Conservation (phyloP, 1,140 invertebrate genomes). For the Bombus picipes region DNA sequence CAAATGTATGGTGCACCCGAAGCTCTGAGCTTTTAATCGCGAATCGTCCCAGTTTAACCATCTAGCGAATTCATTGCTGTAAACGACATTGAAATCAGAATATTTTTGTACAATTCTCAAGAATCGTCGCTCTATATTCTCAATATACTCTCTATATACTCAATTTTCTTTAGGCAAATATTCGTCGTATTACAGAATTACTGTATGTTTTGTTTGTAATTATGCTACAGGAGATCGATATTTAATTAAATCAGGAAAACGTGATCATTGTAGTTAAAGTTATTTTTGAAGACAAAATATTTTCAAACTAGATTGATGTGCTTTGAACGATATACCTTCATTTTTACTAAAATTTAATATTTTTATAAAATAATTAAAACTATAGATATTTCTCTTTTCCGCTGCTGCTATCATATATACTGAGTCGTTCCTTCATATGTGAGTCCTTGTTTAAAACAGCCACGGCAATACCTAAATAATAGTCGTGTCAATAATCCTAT, state of each 20-base stretch:
- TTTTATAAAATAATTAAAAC: too few relatives aligned
- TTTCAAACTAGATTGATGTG: background rate
- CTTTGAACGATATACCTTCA: too few relatives aligned
- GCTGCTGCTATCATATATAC: too few relatives aligned
- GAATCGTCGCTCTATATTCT: constrained; percentile 45
- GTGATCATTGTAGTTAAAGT: background rate
- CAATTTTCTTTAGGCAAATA: too few relatives aligned
- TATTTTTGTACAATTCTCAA: constrained; percentile 64
- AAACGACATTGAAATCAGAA: constrained; percentile 62
- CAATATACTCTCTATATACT: too few relatives aligned
- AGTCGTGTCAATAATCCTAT: too few relatives aligned
- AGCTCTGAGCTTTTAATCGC: constrained; percentile 65
- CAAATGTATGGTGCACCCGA: constrained; percentile 33
- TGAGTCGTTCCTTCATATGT: too few relatives aligned
- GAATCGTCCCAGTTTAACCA: constrained; percentile 59
- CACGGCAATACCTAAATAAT: too few relatives aligned
- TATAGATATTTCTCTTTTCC: too few relatives aligned
- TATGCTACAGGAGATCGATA: too few relatives aligned
- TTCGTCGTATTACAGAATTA: background rate
- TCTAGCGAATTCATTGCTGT: constrained; percentile 54
- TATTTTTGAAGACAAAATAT: background rate
- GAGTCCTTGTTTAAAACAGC: too few relatives aligned
- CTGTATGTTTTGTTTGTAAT: background rate
- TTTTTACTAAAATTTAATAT: too few relatives aligned
- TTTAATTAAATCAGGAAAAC: background rate